Percentiles rank a stretch among this genome's conserved stretches.
Evolutionary conservation across 2,797 vertebrate genomes (phyloP).

Genomic region (Gallinago stenura): DNA sequence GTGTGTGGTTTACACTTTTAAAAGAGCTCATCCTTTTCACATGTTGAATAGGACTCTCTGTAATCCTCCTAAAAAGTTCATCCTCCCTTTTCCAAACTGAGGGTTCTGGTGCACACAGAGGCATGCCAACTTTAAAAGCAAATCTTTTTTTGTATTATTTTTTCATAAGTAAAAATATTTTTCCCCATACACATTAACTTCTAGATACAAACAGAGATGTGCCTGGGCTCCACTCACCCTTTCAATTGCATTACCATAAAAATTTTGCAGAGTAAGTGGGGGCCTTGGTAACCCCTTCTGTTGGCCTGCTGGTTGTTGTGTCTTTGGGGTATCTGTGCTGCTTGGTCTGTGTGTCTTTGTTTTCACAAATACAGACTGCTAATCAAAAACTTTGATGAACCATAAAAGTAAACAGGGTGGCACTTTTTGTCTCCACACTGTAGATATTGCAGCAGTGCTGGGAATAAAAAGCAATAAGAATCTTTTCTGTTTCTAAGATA

Average conservation of each 20-base stretch:
- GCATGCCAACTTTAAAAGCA: background rate
- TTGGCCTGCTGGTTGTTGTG: background rate
- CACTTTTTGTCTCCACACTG: background rate
- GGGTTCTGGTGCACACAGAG: background rate
- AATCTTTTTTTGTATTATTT: background rate
- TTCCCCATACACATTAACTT: background rate
- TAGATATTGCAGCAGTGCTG: background rate
- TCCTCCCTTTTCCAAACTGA: background rate
- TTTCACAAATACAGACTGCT: background rate
- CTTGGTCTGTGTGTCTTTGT: background rate
- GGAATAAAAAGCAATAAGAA: background rate
- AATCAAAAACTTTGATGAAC: background rate
- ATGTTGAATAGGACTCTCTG: background rate
- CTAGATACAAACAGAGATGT: background rate
- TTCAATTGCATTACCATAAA: background rate
- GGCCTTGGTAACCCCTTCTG: background rate
- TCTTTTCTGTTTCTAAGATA: background rate
- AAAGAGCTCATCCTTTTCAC: background rate
- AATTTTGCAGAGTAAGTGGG: background rate
- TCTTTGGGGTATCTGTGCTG: background rate
- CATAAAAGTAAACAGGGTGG: background rate
- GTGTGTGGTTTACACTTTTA: background rate
- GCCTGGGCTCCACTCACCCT: background rate
- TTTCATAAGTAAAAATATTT: background rate
- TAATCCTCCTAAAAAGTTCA: background rate